phyloP scores from a whole-genome alignment of 2,113 vertebrate genomes.

The Otis tarda region DNA sequence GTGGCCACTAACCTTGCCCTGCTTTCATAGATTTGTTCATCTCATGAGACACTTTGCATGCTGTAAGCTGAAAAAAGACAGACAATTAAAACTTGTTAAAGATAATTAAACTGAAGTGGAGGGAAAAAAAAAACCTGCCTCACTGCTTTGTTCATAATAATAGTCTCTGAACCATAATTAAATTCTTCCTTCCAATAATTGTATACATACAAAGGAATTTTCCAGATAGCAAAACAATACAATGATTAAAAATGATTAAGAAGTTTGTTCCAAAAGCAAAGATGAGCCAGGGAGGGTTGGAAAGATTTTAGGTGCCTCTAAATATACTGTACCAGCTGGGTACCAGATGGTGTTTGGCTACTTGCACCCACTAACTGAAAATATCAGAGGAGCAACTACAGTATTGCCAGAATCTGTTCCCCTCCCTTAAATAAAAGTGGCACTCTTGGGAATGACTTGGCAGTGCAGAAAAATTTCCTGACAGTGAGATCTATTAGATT shows the following conservation, averaged over 20 bases:
- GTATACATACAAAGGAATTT: constrained; percentile 70
- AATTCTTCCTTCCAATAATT: constrained; percentile 73
- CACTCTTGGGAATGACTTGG: constrained; percentile 57
- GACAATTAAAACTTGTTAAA: constrained; percentile 75
- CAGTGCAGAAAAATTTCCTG: constrained; percentile 56
- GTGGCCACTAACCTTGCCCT: constrained; percentile 43
- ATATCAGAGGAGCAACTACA: constrained; percentile 46
- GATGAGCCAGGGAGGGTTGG: constrained; percentile 62
- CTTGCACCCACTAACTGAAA: constrained; percentile 68
- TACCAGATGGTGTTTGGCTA: constrained; percentile 75
- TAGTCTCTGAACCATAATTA: constrained; percentile 73
- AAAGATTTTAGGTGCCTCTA: constrained; percentile 65
- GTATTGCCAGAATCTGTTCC: constrained; percentile 62
- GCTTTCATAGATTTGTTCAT: constrained; percentile 52
- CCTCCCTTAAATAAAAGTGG: constrained; percentile 69
- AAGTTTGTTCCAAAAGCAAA: constrained; percentile 66
- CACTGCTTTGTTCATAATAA: constrained; percentile 67
- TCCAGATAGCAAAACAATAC: constrained; percentile 71
- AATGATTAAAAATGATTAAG: constrained; percentile 75
- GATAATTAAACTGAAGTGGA: constrained; percentile 72
- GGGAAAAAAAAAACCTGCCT: constrained; percentile 24
- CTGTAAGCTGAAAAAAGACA: constrained; percentile 59
- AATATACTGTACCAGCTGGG: constrained; percentile 70
- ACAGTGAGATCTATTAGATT: constrained; percentile 68
- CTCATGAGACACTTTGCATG: constrained; percentile 39